These are phyloP conservation scores for Dermatophagoides farinae DNA, from an alignment of 1,140 invertebrate genomes.

Conservation along the genomic window DNA sequence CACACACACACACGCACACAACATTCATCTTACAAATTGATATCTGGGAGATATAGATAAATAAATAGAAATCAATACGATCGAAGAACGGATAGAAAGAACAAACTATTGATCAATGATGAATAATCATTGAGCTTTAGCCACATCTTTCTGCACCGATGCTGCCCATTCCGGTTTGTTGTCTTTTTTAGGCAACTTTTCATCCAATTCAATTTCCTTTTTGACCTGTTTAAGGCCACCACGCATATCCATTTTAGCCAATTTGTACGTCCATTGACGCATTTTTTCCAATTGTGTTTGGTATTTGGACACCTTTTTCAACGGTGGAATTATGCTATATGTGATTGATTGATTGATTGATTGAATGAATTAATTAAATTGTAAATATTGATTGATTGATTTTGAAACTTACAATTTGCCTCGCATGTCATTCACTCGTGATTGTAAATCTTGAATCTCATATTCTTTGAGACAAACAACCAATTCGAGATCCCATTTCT, in stretches of 20 bases:
- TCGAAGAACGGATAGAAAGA: no score
- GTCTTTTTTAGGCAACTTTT: conserved; percentile 27
- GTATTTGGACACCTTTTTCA: conserved; percentile 12
- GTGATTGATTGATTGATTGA: neutral
- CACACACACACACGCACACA: no score
- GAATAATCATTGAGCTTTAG: no score
- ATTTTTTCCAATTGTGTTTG: conserved; percentile 7
- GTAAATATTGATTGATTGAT: neutral
- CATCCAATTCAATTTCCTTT: conserved; percentile 21
- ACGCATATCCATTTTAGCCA: conserved; percentile 10
- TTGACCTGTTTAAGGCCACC: conserved; percentile 1
- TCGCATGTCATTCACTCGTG: conserved; percentile 6
- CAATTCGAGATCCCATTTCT: conserved; percentile 87
- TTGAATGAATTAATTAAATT: neutral
- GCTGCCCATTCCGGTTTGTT: conserved; percentile 9
- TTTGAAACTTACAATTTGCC: conserved; percentile 11
- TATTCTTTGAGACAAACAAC: conserved; percentile 34
- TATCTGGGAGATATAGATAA: no score
- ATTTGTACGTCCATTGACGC: conserved; percentile 8
- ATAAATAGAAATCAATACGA: no score
- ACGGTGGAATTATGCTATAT: conserved; percentile 5
- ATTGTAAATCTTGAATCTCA: conserved; percentile 32
- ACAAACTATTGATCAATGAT: no score
- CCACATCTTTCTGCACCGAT: neutral
- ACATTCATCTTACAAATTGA: no score